Base-by-base conservation (phyloP, 2,113 vertebrate genomes). In the Coracopsis vasa region DNA sequence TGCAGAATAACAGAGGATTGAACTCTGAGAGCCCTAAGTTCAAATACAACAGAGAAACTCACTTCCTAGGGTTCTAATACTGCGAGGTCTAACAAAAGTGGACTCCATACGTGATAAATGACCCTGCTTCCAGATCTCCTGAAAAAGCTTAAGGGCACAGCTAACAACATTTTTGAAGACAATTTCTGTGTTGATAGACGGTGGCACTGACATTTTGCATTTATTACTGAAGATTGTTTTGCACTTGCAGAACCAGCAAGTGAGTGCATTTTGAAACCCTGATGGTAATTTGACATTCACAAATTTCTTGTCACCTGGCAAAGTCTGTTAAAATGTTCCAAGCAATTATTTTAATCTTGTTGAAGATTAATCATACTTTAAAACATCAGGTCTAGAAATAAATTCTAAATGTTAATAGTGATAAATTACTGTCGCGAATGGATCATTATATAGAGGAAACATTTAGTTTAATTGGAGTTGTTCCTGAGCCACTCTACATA, bases 281-380 rank as follows among this genome's bases (percentile, higher is more conserved):
- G 80, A 81, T 69, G 70, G 45, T 53, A 96, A 93, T 62, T 83
- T 92, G 87, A 95, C 89, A 90, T 80, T 86, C 82, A 95, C 67
- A 90, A 94, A 97, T 93, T 78, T 86, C 74, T 94, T 79, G 86
- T 92, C 86, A 95, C 81, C 92, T 96, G 85, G 87, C 73, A 91
- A 86, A 94, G 71, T 78, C 89, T 79, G 70, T 90, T 93, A 88
- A 94, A 95, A 92, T 70, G 70, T 54, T 96, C 74, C 37, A 94
- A 80, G 92, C 41, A 93, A 86, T 96, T 96, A 95, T 97, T 94
- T 88, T 86, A 94, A 95, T 95, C 81, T 72, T 41, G 37, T 62
- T 88, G 58, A 56, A 94, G 42, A 96, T 93, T 93, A 97, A 97
- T 95, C 75, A 92, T 54, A 62, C 56, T 90, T 92, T 72, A 79